A percentile compares a stretch with the other conserved stretches of the same genome.
Evolutionary conservation across 2,797 vertebrate species (phyloP).

Genomic region (Adelosebastes latens): DNA sequence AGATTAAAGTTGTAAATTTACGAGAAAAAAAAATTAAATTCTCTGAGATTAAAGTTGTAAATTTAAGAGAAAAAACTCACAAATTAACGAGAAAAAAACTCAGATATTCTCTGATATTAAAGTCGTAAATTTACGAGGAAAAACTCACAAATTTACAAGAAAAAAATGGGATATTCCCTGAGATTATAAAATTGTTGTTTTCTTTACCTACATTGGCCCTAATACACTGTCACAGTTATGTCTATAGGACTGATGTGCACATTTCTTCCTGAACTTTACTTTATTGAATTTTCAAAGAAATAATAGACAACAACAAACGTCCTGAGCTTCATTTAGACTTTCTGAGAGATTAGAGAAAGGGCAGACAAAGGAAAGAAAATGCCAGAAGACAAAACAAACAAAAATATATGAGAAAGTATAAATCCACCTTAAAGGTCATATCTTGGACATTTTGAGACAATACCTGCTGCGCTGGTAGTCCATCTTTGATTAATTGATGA

Average conservation of each 20-base stretch:
- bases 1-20: too few species aligned
- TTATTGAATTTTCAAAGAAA: background rate
- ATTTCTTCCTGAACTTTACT: background rate
- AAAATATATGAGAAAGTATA: background rate
- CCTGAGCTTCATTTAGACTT: background rate
- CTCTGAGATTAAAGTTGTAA: too few species aligned
- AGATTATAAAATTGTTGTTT: background rate
- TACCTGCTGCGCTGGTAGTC: background rate
- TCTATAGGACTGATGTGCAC: background rate
- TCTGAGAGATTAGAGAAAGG: background rate
- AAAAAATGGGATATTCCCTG: background rate
- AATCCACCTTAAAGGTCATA: slow-evolving; percentile 13
- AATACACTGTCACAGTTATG: background rate
- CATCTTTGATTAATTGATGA: background rate
- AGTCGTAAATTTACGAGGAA: too few species aligned
- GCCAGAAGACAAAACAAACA: background rate
- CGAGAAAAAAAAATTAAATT: too few species aligned
- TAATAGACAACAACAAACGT: background rate
- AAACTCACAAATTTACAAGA: background rate
- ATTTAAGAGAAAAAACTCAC: too few species aligned
- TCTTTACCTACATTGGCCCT: background rate
- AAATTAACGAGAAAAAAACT: too few species aligned
- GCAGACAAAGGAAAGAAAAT: background rate
- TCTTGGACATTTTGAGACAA: background rate
- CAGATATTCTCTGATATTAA: too few species aligned